phyloP scores from a whole-genome alignment of 2,797 vertebrate genomes.

The Clarias pachynema region DNA sequence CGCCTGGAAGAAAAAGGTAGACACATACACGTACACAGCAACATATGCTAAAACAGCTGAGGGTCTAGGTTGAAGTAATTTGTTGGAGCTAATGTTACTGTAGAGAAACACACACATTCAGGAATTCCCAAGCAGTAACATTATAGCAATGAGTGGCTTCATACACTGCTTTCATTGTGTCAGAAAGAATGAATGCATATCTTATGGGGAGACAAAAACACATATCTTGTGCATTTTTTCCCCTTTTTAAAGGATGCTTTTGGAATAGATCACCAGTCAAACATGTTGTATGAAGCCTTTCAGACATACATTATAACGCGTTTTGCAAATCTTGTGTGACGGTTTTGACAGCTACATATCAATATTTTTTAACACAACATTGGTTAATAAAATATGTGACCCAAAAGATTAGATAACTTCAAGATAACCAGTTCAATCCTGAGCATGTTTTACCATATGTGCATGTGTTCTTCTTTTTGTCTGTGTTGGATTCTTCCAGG shows the following conservation, averaged over 20 bases:
- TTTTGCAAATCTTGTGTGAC: not conserved
- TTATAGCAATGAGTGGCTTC: not conserved
- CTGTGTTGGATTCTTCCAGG: not conserved
- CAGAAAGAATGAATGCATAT: not conserved
- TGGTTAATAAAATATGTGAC: constrained; percentile 1
- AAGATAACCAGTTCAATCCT: not conserved
- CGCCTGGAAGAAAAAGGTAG: constrained; percentile 80
- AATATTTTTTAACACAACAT: not conserved
- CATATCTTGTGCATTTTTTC: not conserved
- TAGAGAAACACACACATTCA: constrained; percentile 13
- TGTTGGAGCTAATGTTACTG: constrained; percentile 26
- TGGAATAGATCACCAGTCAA: not conserved
- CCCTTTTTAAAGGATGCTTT: not conserved
- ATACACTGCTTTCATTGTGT: not conserved
- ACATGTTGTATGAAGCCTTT: not conserved
- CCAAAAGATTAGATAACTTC: not conserved
- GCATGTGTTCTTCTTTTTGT: not conserved
- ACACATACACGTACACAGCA: constrained; percentile 11
- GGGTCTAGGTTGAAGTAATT: constrained; percentile 25
- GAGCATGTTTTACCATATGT: not conserved
- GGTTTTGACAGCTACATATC: not conserved
- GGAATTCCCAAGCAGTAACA: not conserved
- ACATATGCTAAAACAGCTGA: not conserved
- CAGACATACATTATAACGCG: not conserved
- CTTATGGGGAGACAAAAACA: not conserved